Percentiles rank a stretch among this genome's conserved stretches.
Evolutionary conservation across 37 sponge, comb jelly and placozoan species (phyloP).

Genomic region (Eunapius fragilis): DNA sequence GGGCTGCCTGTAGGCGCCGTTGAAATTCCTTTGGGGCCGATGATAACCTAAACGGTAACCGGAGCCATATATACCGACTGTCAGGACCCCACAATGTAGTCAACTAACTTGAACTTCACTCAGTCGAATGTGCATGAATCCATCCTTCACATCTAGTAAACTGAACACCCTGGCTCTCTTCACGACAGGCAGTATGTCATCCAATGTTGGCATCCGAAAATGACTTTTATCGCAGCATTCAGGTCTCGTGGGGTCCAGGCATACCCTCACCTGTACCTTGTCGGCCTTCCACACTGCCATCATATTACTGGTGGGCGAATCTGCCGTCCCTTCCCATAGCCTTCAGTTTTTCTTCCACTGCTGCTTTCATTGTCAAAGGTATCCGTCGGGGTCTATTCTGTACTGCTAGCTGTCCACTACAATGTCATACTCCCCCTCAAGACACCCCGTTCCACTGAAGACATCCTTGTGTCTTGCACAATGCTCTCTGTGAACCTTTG

Average conservation of each 20-base stretch:
- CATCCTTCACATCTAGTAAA: conserved; percentile 17
- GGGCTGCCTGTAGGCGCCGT: background rate
- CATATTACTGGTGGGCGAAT: conserved; percentile 39
- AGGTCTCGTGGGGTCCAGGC: conserved; percentile 57
- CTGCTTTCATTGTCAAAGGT: background rate
- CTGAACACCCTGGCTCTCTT: conserved; percentile 10
- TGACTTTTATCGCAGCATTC: conserved; percentile 41
- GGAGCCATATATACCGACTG: conserved; percentile 1
- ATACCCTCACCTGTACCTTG: conserved; percentile 39
- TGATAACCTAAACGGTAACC: conserved; percentile 32
- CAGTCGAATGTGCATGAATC: conserved; percentile 20
- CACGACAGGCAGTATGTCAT: conserved; percentile 26
- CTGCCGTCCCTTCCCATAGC: conserved; percentile 32
- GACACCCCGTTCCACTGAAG: conserved; percentile 1
- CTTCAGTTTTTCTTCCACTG: background rate
- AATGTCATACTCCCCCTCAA: conserved; percentile 14
- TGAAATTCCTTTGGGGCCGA: conserved; percentile 35
- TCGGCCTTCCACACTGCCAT: conserved; percentile 12
- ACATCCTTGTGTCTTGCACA: background rate
- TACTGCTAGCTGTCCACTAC: conserved; percentile 14
- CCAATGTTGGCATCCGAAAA: conserved; percentile 15
- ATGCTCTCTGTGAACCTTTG: background rate
- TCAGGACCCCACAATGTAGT: conserved; percentile 38
- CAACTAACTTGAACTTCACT: background rate
- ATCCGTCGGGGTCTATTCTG: conserved; percentile 12